Evolutionary conservation across 2,888 invertebrate species (phyloP).

Genomic region (Clitarchus hookeri): DNA sequence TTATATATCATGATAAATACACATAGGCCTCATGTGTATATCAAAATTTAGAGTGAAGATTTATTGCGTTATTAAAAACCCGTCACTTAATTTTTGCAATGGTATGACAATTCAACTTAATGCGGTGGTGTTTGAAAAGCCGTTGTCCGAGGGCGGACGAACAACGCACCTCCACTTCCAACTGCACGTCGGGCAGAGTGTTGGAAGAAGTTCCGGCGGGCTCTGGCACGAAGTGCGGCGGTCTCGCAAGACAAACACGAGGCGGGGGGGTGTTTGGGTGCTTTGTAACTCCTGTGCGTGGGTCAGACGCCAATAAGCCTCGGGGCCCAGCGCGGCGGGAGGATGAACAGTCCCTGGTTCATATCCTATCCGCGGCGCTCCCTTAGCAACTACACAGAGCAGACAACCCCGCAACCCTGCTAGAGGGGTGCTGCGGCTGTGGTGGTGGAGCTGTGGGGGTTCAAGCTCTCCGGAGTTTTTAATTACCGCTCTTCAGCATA

Average conservation of each 20-base stretch:
- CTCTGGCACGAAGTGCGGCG: neutral
- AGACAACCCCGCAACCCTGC: neutral
- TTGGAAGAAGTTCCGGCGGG: too few species aligned
- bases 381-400: neutral
- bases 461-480: constrained; percentile 30
- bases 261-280: neutral
- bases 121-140: too few species aligned
- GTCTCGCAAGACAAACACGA: neutral
- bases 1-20: too few species aligned
- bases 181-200: too few species aligned
- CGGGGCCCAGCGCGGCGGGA: neutral
- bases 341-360: neutral
- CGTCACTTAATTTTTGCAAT: too few species aligned
- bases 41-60: too few species aligned
- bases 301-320: neutral
- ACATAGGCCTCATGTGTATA: too few species aligned
- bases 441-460: neutral
- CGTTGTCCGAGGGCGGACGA: too few species aligned
- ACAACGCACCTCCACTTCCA: too few species aligned
- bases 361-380: neutral
- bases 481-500: constrained; percentile 29
- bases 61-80: too few species aligned
- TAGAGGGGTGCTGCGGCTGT: neutral
- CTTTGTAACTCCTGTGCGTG: neutral
- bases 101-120: too few species aligned